These are phyloP conservation scores for Tenthredo amoena DNA, from an alignment of 2,888 invertebrate genomes.

Conservation along the genomic window DNA sequence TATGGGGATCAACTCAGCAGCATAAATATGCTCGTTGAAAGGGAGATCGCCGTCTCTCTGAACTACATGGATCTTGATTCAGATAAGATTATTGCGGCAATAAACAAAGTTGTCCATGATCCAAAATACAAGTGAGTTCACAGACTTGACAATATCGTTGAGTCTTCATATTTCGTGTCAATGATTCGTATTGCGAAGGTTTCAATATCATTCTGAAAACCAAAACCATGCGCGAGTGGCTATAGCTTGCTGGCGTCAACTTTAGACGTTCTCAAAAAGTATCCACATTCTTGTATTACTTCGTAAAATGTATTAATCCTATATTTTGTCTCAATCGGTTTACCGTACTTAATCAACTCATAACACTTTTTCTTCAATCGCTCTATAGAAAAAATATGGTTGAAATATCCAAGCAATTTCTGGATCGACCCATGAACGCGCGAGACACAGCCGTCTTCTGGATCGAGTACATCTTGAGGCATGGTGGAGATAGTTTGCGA, in stretches of 20 bases:
- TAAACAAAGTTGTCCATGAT: constrained; percentile 62
- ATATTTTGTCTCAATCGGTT: not conserved
- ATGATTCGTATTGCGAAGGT: not conserved
- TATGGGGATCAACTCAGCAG: constrained; percentile 70
- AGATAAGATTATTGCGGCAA: constrained; percentile 61
- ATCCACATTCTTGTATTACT: not conserved
- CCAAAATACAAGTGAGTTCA: constrained; percentile 62
- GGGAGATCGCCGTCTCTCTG: constrained; percentile 61
- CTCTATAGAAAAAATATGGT: constrained; percentile 62
- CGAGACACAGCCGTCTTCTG: constrained; percentile 63
- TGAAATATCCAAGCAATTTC: constrained; percentile 58
- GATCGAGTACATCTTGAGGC: constrained; percentile 63
- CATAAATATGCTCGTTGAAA: constrained; percentile 57
- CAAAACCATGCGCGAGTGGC: not conserved
- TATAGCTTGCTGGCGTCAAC: not conserved
- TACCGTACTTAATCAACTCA: not conserved
- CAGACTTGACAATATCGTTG: not conserved
- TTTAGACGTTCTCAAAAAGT: not conserved
- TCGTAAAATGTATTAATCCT: not conserved
- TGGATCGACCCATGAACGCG: constrained; percentile 64
- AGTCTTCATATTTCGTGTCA: not conserved
- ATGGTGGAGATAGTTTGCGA: constrained; percentile 62
- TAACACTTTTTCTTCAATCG: not conserved
- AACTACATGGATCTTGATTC: constrained; percentile 59
- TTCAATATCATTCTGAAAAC: not conserved